phyloP scores from a whole-genome alignment of 2,888 invertebrate species.

The Ellobium chinense region DNA sequence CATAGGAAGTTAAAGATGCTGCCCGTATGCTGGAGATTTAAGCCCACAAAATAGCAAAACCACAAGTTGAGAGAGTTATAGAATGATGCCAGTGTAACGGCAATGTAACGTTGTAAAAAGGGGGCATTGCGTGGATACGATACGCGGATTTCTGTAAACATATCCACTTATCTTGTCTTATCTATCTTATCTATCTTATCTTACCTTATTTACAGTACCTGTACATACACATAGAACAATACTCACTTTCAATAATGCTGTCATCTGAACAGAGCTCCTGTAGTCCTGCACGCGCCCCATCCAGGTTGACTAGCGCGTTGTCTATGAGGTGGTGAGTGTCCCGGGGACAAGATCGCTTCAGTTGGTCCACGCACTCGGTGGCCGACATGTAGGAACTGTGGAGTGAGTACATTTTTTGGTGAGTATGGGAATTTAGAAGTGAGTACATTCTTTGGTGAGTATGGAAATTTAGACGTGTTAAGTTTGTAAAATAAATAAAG shows the following conservation, averaged over 20 bases:
- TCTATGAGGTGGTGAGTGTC: conserved; percentile 54
- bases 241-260: conserved; percentile 58
- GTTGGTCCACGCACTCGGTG: conserved; percentile 54
- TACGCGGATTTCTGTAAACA: not conserved
- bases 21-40: too few species aligned
- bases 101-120: too few species aligned
- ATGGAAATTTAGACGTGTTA: too few species aligned
- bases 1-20: too few species aligned
- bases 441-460: too few species aligned
- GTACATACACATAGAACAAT: not conserved
- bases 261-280: conserved; percentile 57
- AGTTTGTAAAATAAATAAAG: too few species aligned
- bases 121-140: not conserved
- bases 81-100: too few species aligned
- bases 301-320: conserved; percentile 54
- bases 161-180: too few species aligned
- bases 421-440: too few species aligned
- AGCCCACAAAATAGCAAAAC: too few species aligned
- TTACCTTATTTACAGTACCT: not conserved
- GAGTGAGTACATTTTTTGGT: not conserved
- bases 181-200: too few species aligned
- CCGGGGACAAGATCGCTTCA: conserved; percentile 56
- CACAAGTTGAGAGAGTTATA: too few species aligned
- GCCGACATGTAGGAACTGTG: conserved; percentile 59
- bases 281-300: conserved; percentile 55